Evolutionary conservation across 2,797 vertebrate genomes (phyloP).

Genomic region (Tauraco hartlaubi): DNA sequence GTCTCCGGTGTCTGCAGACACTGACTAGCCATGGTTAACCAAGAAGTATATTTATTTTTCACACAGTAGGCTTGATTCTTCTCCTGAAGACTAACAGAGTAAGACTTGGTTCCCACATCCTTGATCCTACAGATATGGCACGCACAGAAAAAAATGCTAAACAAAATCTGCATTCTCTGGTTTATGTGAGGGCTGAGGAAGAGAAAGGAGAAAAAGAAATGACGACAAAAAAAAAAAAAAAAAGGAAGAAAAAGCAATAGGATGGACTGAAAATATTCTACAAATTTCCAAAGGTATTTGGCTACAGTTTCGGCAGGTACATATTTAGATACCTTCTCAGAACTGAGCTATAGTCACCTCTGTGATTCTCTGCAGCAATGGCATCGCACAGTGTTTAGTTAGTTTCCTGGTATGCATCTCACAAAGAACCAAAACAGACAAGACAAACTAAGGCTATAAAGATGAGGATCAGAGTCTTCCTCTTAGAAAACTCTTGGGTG

Average conservation of each 20-base stretch:
- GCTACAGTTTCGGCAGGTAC: neutral
- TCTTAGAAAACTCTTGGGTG: neutral
- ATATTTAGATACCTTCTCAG: neutral
- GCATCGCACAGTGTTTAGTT: rapidly evolving
- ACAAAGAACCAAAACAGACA: neutral
- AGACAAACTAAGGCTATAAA: neutral
- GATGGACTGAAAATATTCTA: neutral
- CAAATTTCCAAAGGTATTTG: neutral
- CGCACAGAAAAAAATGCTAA: neutral
- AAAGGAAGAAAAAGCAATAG: neutral
- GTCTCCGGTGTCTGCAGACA: neutral
- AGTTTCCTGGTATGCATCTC: neutral
- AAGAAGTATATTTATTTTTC: neutral
- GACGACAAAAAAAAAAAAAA: neutral
- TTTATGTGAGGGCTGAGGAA: neutral
- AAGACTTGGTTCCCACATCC: neutral
- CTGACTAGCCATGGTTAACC: neutral
- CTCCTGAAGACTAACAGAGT: neutral
- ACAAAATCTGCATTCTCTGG: neutral
- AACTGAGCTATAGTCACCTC: neutral
- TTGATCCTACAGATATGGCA: neutral
- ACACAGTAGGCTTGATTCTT: neutral
- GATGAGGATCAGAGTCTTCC: neutral
- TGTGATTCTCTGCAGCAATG: neutral
- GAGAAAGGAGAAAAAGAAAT: neutral